Evolutionary conservation across 2,888 invertebrate genomes (phyloP).

Genomic region (Drosophila flavopinicola): DNA sequence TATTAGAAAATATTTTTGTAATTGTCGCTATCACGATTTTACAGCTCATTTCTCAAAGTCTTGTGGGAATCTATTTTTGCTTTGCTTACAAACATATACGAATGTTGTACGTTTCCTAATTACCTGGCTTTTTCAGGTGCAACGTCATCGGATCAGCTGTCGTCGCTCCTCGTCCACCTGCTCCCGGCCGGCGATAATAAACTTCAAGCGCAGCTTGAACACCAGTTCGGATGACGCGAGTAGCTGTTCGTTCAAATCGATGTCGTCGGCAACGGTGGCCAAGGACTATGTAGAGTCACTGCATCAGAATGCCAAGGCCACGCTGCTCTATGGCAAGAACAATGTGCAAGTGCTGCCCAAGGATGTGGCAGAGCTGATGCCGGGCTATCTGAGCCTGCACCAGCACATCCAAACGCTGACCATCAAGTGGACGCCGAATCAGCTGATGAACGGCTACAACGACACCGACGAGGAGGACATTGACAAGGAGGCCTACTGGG

Average conservation of each 20-base stretch:
- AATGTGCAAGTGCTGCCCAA: slow-evolving; percentile 96
- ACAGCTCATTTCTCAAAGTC: no score
- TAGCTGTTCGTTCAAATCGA: slow-evolving; percentile 81
- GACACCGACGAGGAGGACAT: slow-evolving; percentile 88
- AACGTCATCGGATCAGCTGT: slow-evolving; percentile 89
- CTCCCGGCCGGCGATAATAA: slow-evolving; percentile 88
- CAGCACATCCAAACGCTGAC: slow-evolving; percentile 92
- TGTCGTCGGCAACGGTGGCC: slow-evolving; percentile 85
- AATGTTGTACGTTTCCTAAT: no score
- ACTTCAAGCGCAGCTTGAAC: slow-evolving; percentile 89
- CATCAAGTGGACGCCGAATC: slow-evolving; percentile 98
- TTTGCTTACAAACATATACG: no score
- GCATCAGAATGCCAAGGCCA: slow-evolving; percentile 96
- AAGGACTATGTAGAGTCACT: slow-evolving; percentile 97
- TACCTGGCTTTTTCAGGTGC: slow-evolving; percentile 83
- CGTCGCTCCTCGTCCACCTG: slow-evolving; percentile 91
- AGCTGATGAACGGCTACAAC: slow-evolving; percentile 95
- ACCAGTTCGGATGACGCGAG: slow-evolving; percentile 91
- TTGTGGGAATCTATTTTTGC: no score
- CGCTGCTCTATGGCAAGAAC: slow-evolving; percentile 96
- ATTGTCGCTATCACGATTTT: no score
- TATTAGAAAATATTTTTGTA: no score
- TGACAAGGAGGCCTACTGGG: slow-evolving; percentile 94
- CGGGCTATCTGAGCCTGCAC: slow-evolving; percentile 96
- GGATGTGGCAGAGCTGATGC: slow-evolving; percentile 91